Evolutionary conservation across 2,797 vertebrate genomes (phyloP).

Genomic region (Sphenopsis melanotis): DNA sequence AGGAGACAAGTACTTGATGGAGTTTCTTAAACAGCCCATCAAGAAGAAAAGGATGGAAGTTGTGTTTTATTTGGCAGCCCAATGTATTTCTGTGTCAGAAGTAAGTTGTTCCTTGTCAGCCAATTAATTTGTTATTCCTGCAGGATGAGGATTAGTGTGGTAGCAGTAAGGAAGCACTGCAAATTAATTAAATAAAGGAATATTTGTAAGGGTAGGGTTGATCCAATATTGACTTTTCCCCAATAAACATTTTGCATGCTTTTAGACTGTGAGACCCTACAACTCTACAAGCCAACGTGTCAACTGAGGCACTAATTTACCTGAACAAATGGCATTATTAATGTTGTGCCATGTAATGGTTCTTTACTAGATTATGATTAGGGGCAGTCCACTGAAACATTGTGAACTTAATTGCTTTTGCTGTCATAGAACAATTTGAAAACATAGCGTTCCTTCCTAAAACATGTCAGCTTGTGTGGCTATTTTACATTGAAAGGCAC

Average conservation of each 20-base stretch:
- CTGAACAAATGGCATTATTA: neutral
- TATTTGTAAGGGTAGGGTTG: neutral
- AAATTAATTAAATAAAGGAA: neutral
- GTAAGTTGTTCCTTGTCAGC: conserved; percentile 1
- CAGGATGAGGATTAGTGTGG: neutral
- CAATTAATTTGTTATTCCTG: neutral
- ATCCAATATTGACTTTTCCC: neutral
- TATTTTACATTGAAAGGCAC: neutral
- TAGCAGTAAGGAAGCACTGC: neutral
- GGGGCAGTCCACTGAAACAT: neutral
- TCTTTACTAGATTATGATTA: neutral
- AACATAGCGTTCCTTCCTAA: neutral
- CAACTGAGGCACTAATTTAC: neutral
- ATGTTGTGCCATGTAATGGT: neutral
- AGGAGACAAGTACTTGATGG: neutral
- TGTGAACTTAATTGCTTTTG: neutral
- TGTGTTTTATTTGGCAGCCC: conserved; percentile 35
- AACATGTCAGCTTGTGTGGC: neutral
- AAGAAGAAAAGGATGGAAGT: neutral
- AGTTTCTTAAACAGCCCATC: conserved; percentile 30
- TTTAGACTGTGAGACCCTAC: neutral
- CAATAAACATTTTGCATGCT: neutral
- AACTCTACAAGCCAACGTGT: neutral
- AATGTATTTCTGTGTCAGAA: neutral
- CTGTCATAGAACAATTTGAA: neutral